phyloP scores from a whole-genome alignment of 1,140 invertebrate genomes.

The Teleopsis dalmanni region DNA sequence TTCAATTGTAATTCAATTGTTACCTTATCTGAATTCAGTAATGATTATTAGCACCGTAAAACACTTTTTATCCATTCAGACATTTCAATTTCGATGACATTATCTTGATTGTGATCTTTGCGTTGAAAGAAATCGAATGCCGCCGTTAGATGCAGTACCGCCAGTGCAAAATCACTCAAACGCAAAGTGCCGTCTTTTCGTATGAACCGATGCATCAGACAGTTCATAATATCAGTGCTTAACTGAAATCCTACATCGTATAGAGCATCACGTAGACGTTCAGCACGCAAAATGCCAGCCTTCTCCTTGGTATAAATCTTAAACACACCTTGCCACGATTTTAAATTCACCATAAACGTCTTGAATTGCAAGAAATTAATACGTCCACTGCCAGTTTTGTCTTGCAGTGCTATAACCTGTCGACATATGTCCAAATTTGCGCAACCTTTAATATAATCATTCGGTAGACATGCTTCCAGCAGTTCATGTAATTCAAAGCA shows the following conservation, averaged over 20 bases:
- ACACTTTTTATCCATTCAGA: constrained; percentile 52
- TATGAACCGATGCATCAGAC: constrained; percentile 81
- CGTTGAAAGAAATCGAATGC: constrained; percentile 83
- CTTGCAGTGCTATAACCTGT: constrained; percentile 80
- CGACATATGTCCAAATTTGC: constrained; percentile 86
- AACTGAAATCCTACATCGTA: constrained; percentile 81
- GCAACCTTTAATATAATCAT: constrained; percentile 92
- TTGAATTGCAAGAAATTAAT: constrained; percentile 83
- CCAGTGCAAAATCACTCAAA: constrained; percentile 87
- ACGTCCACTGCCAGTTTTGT: constrained; percentile 71
- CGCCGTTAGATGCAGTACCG: constrained; percentile 78
- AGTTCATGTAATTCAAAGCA: constrained; percentile 88
- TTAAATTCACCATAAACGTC: constrained; percentile 85
- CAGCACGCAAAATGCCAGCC: constrained; percentile 80
- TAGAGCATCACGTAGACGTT: constrained; percentile 75
- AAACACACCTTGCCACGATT: constrained; percentile 85
- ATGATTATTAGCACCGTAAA: constrained; percentile 23
- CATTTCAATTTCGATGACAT: constrained; percentile 69
- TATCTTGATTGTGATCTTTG: constrained; percentile 75
- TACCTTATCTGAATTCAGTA: too few species aligned
- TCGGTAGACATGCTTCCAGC: constrained; percentile 83
- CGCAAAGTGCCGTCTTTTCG: constrained; percentile 87
- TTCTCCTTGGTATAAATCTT: constrained; percentile 86
- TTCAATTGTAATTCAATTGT: too few species aligned
- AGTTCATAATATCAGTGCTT: constrained; percentile 72